These are phyloP conservation scores for Drosophila nr. medialis DNA, from an alignment of 2,888 invertebrate species.

Conservation along the genomic window DNA sequence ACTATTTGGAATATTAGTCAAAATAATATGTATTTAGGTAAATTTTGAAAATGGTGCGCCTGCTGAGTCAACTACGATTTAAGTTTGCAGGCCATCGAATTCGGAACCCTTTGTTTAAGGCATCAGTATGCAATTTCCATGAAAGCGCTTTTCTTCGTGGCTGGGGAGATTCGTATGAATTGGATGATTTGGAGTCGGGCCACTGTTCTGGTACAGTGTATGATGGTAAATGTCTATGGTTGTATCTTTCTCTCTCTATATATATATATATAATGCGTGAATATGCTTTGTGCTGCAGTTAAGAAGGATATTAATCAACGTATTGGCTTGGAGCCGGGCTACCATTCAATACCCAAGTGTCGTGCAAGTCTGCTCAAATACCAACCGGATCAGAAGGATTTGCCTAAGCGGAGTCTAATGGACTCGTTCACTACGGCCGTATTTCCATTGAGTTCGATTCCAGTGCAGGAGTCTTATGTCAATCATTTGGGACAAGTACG, in stretches of 20 bases:
- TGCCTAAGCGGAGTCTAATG: slow-evolving; percentile 87
- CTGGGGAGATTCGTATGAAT: slow-evolving; percentile 17
- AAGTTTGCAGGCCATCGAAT: background rate
- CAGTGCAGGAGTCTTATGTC: slow-evolving; percentile 88
- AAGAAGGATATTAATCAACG: slow-evolving; percentile 67
- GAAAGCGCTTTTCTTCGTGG: background rate
- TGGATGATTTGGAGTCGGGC: slow-evolving; percentile 24
- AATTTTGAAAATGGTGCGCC: slow-evolving; percentile 17
- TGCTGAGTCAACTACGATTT: background rate
- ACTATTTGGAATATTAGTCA: slow-evolving; percentile 10
- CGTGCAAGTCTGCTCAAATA: slow-evolving; percentile 86
- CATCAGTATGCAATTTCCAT: background rate
- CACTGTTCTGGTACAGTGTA: slow-evolving; percentile 61
- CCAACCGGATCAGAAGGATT: slow-evolving; percentile 86
- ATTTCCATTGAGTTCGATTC: slow-evolving; percentile 87
- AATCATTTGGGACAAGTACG: slow-evolving; percentile 87
- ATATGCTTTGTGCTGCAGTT: slow-evolving; percentile 50
- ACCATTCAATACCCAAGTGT: slow-evolving; percentile 84
- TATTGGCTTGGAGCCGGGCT: slow-evolving; percentile 81
- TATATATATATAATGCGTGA: background rate
- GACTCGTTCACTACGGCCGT: slow-evolving; percentile 88
- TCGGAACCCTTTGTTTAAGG: background rate
- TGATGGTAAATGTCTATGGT: slow-evolving; percentile 42
- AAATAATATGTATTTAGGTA: slow-evolving; percentile 23
- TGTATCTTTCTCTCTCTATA: background rate